phyloP scores from a whole-genome alignment of 64 coral and sea anemone genomes.

The Stichodactyla helianthus region DNA sequence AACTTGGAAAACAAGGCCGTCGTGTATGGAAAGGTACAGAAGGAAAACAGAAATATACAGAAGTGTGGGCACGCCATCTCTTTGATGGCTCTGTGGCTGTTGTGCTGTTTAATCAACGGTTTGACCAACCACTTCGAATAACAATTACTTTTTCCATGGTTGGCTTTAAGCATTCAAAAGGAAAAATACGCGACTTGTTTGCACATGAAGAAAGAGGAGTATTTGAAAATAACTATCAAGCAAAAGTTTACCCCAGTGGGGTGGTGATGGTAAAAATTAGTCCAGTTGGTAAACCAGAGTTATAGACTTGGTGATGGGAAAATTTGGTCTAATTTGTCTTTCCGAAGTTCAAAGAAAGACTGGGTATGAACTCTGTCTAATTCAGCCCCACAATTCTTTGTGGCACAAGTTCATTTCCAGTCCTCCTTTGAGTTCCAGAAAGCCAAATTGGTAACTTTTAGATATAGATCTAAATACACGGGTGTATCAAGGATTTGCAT shows the following conservation, averaged over 20 bases:
- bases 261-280: slow-evolving; percentile 81
- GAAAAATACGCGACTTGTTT: slow-evolving; percentile 63
- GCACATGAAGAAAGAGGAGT: slow-evolving; percentile 67
- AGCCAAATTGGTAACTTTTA: no score
- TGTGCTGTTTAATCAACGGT: slow-evolving; percentile 66
- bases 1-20: slow-evolving; percentile 52
- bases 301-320: neutral
- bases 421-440: no score
- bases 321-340: no score
- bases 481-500: no score
- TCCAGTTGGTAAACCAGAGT: neutral
- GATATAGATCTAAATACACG: no score
- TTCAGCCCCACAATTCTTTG: no score
- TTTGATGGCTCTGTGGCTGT: slow-evolving; percentile 65
- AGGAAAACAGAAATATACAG: slow-evolving; percentile 11
- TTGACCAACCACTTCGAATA: slow-evolving; percentile 64
- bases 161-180: neutral
- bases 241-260: slow-evolving; percentile 89
- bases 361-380: no score
- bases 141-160: slow-evolving; percentile 40
- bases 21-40: slow-evolving; percentile 45
- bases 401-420: no score
- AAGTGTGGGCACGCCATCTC: slow-evolving; percentile 72
- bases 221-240: slow-evolving; percentile 50
- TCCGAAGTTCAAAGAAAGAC: no score